Evolutionary conservation across 2,888 invertebrate species (phyloP).

Genomic region (Aphodius sticticus): DNA sequence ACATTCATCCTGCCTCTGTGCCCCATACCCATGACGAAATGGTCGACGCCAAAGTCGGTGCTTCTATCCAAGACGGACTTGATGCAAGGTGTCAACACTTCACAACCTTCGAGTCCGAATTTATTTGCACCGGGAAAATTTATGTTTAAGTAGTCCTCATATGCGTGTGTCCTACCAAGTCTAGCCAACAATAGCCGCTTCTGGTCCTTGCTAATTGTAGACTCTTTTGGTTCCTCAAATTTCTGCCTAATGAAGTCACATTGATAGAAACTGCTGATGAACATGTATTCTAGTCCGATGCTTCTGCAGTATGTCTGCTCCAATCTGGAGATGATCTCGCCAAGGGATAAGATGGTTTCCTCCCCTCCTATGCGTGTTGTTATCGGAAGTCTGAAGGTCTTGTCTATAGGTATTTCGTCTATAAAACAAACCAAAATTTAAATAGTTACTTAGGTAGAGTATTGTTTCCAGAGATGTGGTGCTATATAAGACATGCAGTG

Average conservation of each 20-base stretch:
- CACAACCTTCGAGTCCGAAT: conserved; percentile 54
- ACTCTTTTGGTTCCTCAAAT: conserved; percentile 52
- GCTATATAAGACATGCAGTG: too few relatives aligned
- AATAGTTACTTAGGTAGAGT: neutral
- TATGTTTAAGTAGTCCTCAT: conserved; percentile 50
- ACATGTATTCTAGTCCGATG: conserved; percentile 53
- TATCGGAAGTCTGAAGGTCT: conserved; percentile 48
- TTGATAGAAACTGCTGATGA: conserved; percentile 50
- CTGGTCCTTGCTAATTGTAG: conserved; percentile 48
- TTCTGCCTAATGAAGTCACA: conserved; percentile 53
- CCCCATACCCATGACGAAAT: conserved; percentile 53
- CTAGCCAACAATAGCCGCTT: conserved; percentile 50
- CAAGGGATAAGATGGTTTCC: conserved; percentile 46
- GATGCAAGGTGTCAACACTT: conserved; percentile 50
- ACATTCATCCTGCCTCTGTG: conserved; percentile 58
- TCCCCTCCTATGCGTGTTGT: conserved; percentile 51
- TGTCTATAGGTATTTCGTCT: conserved; percentile 35
- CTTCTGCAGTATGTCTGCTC: conserved; percentile 54
- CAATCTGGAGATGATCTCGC: conserved; percentile 51
- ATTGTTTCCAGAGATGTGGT: too few relatives aligned
- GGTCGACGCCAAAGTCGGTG: conserved; percentile 50
- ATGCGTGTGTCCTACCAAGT: conserved; percentile 50
- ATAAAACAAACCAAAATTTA: neutral
- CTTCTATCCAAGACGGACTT: conserved; percentile 50
- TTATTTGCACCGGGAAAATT: conserved; percentile 53